A percentile compares a stretch with the other conserved stretches of the same genome.
These are phyloP conservation scores for Choristoneura rosaceana DNA, from an alignment of 2,888 invertebrate genomes.

Conservation along the genomic window DNA sequence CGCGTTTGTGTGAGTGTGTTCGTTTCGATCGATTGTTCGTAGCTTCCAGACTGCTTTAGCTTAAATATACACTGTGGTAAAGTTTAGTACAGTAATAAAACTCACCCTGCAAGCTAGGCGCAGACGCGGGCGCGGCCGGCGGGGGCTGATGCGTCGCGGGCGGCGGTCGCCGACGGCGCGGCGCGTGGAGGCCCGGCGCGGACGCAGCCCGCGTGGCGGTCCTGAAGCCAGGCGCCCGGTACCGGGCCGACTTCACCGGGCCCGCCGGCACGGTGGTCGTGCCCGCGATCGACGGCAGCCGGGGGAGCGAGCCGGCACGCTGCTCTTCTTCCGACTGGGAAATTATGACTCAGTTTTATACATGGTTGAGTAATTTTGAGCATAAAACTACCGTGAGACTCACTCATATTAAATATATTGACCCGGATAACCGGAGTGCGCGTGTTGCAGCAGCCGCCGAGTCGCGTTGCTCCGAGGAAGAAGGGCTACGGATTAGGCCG, in stretches of 20 bases:
- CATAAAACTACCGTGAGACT: too few relatives aligned
- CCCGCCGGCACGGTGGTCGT: conserved; percentile 83
- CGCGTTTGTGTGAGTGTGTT: too few relatives aligned
- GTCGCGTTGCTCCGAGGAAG: too few relatives aligned
- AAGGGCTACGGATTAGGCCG: too few relatives aligned
- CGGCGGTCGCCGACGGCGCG: conserved; percentile 84
- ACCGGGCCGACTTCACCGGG: conserved; percentile 93
- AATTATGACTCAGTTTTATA: conserved; percentile 1
- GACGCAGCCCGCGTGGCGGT: conserved; percentile 91
- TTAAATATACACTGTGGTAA: too few relatives aligned
- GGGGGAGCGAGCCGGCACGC: conserved; percentile 91
- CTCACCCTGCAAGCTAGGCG: conserved; percentile 85
- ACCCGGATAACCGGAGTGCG: too few relatives aligned
- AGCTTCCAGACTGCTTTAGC: too few relatives aligned
- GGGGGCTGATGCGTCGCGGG: conserved; percentile 72
- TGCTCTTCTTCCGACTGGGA: conserved; percentile 83
- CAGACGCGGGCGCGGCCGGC: conserved; percentile 75
- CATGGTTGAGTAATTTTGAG: too few relatives aligned
- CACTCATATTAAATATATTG: too few relatives aligned
- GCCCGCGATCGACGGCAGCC: conserved; percentile 86
- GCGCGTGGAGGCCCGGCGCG: conserved; percentile 90
- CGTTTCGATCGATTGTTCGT: too few relatives aligned
- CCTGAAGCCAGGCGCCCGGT: conserved; percentile 93
- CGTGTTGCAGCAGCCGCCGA: too few relatives aligned
- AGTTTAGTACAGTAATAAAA: conserved; percentile 7